Conservation (phyloP, 1,140 invertebrate species). For the Drosophila equinoxialis region DNA sequence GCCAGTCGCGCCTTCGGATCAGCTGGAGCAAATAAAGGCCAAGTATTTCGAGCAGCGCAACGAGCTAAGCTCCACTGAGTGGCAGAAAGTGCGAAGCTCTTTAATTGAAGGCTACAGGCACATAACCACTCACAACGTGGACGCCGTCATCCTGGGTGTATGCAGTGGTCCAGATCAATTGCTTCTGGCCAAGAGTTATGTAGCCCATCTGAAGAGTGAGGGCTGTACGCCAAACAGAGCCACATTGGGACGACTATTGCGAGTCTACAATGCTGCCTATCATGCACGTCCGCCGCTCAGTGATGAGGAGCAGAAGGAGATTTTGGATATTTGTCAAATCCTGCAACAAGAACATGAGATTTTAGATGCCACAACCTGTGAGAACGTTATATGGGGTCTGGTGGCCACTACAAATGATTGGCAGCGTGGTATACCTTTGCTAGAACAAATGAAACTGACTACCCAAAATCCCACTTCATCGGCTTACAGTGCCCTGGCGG, state of each 20-base stretch:
- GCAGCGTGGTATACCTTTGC: conserved; percentile 85
- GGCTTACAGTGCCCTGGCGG: conserved; percentile 59
- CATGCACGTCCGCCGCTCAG: conserved; percentile 73
- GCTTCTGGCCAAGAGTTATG: conserved; percentile 85
- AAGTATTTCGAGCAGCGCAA: conserved; percentile 44
- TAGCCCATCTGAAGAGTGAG: conserved; percentile 84
- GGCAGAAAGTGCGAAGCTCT: conserved; percentile 47
- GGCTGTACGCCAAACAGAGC: conserved; percentile 84
- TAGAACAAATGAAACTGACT: conserved; percentile 85
- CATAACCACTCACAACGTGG: conserved; percentile 84
- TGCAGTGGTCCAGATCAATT: conserved; percentile 83
- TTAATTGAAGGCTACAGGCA: conserved; percentile 54
- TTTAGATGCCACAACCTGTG: conserved; percentile 85
- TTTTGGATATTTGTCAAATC: conserved; percentile 84
- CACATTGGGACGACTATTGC: conserved; percentile 84
- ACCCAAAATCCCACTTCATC: conserved; percentile 67
- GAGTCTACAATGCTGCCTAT: conserved; percentile 83
- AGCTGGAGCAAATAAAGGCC: conserved; percentile 51
- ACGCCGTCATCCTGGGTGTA: conserved; percentile 84
- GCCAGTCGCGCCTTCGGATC: conserved; percentile 43
- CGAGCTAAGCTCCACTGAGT: conserved; percentile 49
- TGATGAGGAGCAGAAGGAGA: conserved; percentile 84
- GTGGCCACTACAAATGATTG: conserved; percentile 85
- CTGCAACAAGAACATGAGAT: conserved; percentile 85
- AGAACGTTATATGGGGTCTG: conserved; percentile 85